Conservation (phyloP, 2,888 invertebrate genomes). For the Adineta ricciae region DNA sequence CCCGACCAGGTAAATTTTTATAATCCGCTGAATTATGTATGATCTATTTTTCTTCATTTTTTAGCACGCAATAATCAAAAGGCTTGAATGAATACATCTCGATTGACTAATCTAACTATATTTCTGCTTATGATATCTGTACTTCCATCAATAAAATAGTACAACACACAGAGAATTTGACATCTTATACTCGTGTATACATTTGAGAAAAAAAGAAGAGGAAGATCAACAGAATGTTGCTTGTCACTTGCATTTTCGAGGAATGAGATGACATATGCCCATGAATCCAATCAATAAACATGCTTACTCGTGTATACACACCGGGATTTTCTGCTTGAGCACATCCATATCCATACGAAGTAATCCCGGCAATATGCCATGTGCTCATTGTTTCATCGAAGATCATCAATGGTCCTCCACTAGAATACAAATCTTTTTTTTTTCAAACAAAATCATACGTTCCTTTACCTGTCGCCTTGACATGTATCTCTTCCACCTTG, state of each 20-base stretch:
- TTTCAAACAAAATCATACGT: neutral
- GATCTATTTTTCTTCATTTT: too few relatives aligned
- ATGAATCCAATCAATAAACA: neutral
- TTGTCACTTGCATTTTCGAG: neutral
- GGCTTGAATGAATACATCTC: too few relatives aligned
- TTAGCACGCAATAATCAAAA: too few relatives aligned
- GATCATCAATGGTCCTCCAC: slow-evolving; percentile 20
- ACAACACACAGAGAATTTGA: too few relatives aligned
- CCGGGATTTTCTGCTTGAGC: neutral
- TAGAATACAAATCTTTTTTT: neutral
- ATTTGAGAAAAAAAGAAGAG: too few relatives aligned
- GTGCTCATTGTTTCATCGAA: neutral
- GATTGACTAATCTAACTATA: too few relatives aligned
- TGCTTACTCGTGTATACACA: neutral
- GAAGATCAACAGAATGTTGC: too few relatives aligned
- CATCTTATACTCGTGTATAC: too few relatives aligned
- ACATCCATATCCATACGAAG: slow-evolving; percentile 31
- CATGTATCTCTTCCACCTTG: slow-evolving; percentile 28
- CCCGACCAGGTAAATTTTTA: too few relatives aligned
- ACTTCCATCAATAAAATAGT: too few relatives aligned
- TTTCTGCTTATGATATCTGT: too few relatives aligned
- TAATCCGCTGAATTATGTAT: too few relatives aligned
- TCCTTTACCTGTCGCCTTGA: slow-evolving; percentile 26
- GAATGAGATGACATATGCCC: neutral
- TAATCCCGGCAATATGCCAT: slow-evolving; percentile 18